Evolutionary conservation across 2,888 invertebrate genomes (phyloP), one percentile per base, ranked within the genome.

Genomic region (Epistrophe eligans): DNA sequence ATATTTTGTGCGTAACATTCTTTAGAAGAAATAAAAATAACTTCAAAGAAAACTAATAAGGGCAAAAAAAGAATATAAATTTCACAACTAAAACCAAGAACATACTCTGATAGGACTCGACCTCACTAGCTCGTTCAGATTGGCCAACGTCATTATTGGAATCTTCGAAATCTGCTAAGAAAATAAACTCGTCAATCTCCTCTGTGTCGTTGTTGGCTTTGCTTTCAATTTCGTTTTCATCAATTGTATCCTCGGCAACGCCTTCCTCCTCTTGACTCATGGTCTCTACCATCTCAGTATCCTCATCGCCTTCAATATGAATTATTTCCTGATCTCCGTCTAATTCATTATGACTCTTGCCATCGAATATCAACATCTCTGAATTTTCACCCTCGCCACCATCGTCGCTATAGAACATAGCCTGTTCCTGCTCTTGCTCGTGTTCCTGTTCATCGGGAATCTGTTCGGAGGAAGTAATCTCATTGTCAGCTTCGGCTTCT

Each of bases 401-500:
- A 8, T 82, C 82, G 17, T 82, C 85, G 19, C 73, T 76, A 28
- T 76, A 83, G 17, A 76, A 70, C 19, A 76, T 48, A 11, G 71
- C 45, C 4, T 79, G 79, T 9, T 79, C 71, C 10, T 74, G 74
- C 1, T 82, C 74, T 24, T 66, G 40, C 0, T 67, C 73, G 6
- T 50, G 43, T 8, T 67, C 62, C 15, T 43, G 24, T 15, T 62
- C 71, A 1, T 83, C 83, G 1, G 67, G 9, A 0, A 81, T 24
- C 35, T 88, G 85, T n/a, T 88, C 89, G 10, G 88, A 82, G 2
- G 88, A 84, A 28, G 71, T 88, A 17, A 89, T 89, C 19, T 89
- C 88, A 43, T 87, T 84, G 9, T 88, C 89, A 17, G 70, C 67
- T 9, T 79, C 85, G 8, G 4, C 19, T 11, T 62, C 67, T 35